Evolutionary conservation across 1,140 invertebrate species (phyloP).

Genomic region (Cecropterus lyciades): DNA sequence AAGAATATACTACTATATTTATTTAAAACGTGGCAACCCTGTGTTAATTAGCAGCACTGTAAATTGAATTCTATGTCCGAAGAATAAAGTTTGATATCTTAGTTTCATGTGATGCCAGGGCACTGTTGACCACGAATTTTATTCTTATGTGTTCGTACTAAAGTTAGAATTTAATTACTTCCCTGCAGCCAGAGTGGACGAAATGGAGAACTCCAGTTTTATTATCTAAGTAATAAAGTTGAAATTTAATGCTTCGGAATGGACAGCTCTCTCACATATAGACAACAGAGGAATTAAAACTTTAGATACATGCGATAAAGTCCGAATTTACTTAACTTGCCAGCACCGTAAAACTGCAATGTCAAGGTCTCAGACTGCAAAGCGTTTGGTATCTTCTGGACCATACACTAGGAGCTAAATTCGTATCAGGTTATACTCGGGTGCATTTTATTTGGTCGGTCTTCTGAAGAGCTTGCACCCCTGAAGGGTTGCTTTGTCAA

Average conservation of each 20-base stretch:
- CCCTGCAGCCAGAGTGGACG: too few relatives aligned
- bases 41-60: neutral
- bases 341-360: neutral
- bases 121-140: conserved; percentile 15
- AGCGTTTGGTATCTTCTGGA: neutral
- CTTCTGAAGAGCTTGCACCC: conserved; percentile 22
- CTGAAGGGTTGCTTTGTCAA: conserved; percentile 17
- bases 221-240: too few relatives aligned
- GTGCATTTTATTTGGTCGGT: conserved; percentile 19
- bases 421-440: neutral
- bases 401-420: conserved; percentile 2
- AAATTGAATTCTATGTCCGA: neutral
- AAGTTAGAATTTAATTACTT: too few relatives aligned
- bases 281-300: neutral
- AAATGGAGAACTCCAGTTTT: too few relatives aligned
- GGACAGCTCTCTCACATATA: neutral
- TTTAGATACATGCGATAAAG: neutral
- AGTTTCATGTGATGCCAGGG: neutral
- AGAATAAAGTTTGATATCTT: neutral
- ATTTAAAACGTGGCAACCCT: too few relatives aligned
- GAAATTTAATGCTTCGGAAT: neutral
- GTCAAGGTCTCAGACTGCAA: conserved; percentile 1
- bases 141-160: too few relatives aligned
- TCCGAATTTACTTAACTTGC: neutral
- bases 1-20: too few relatives aligned